Conservation (phyloP, 1,140 invertebrate genomes). For the Eubasilissa regina region DNA sequence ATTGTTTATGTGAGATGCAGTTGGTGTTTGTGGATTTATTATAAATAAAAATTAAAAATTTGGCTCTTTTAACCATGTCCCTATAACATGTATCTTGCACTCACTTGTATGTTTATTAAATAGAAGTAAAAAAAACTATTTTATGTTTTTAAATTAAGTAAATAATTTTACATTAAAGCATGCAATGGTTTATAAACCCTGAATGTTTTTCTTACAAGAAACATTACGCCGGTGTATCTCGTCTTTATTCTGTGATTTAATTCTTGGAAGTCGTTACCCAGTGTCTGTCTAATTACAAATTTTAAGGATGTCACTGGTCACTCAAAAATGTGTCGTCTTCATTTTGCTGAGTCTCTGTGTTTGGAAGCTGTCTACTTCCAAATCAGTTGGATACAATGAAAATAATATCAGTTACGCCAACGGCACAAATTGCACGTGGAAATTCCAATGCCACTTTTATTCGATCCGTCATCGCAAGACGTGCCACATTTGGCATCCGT, state of each 20-base stretch:
- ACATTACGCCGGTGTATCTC: no score
- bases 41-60: no score
- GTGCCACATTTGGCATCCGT: neutral
- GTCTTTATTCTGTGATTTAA: neutral
- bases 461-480: neutral
- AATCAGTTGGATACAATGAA: neutral
- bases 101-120: no score
- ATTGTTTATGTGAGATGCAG: no score
- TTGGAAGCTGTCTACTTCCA: neutral
- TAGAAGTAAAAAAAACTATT: no score
- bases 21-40: no score
- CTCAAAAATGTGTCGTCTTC: neutral
- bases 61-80: no score
- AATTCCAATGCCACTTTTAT: neutral
- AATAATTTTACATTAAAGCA: no score
- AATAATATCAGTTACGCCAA: neutral
- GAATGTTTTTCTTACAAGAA: no score
- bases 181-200: no score
- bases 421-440: constrained; percentile 1
- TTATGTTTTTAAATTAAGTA: no score
- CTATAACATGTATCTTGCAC: no score
- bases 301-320: neutral
- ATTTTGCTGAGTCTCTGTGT: neutral
- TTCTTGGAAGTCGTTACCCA: neutral
- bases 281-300: neutral